These are phyloP conservation scores for Holacanthella duospinosa DNA, from an alignment of 2,888 invertebrate genomes.

Conservation along the genomic window DNA sequence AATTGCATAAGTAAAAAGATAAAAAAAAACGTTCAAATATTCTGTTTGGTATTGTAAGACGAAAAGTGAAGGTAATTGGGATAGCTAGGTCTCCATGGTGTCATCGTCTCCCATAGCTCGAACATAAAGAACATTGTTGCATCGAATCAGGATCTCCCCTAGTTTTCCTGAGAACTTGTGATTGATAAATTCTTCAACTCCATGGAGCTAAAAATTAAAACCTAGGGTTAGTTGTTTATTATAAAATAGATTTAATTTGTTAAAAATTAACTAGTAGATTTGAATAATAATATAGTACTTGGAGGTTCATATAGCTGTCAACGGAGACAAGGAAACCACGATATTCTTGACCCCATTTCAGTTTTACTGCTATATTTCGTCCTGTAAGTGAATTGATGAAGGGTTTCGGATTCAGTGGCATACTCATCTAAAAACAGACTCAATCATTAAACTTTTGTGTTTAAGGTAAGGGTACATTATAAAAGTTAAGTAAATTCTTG, in stretches of 20 bases:
- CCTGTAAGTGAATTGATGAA: conserved; percentile 96
- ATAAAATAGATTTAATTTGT: not conserved
- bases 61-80: too few species aligned
- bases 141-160: conserved; percentile 92
- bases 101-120: conserved; percentile 91
- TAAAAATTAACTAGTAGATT: not conserved
- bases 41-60: too few species aligned
- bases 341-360: conserved; percentile 99
- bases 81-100: too few species aligned
- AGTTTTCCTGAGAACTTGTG: conserved; percentile 82
- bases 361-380: conserved; percentile 91
- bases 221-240: too few species aligned
- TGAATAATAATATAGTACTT: conserved; percentile 40
- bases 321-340: conserved; percentile 96
- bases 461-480: too few species aligned
- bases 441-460: too few species aligned
- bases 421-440: conserved; percentile 43
- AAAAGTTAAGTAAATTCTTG: too few species aligned
- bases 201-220: conserved; percentile 59
- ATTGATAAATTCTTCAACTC: conserved; percentile 94
- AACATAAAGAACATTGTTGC: conserved; percentile 93
- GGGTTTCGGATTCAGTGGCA: conserved; percentile 98
- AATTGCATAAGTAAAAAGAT: too few species aligned
- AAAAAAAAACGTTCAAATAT: too few species aligned
- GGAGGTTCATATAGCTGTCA: conserved; percentile 98